Conservation (phyloP, 2,888 invertebrate species). For the Meta bourneti region DNA sequence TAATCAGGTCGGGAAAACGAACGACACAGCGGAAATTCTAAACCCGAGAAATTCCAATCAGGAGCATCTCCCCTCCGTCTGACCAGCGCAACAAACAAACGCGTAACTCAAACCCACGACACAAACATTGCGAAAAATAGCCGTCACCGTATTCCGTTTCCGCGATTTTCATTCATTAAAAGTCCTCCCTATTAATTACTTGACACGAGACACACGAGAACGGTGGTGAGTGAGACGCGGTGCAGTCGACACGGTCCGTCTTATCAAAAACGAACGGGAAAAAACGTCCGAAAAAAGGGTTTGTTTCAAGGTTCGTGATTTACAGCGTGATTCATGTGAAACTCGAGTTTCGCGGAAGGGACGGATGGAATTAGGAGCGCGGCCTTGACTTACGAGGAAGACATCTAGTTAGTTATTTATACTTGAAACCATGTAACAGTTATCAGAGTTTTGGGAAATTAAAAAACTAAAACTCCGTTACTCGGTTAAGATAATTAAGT, state of each 20-base stretch:
- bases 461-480: background rate
- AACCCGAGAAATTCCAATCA: slow-evolving; percentile 2
- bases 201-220: background rate
- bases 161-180: slow-evolving; percentile 35
- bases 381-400: background rate
- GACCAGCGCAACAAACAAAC: slow-evolving; percentile 5
- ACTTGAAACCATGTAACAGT: background rate
- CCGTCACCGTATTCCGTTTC: slow-evolving; percentile 20
- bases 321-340: slow-evolving; percentile 45
- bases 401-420: background rate
- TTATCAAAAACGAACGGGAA: slow-evolving; percentile 10
- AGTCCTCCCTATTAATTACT: slow-evolving; percentile 18
- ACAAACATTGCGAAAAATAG: background rate
- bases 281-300: slow-evolving; percentile 11
- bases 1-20: slow-evolving; percentile 6
- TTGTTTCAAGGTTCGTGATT: slow-evolving; percentile 54
- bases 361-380: background rate
- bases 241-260: background rate
- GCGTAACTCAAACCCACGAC: slow-evolving; percentile 4
- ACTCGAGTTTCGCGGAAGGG: slow-evolving; percentile 12
- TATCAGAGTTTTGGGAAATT: background rate
- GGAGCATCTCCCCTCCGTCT: background rate
- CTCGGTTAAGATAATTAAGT: background rate
- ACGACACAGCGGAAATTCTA: slow-evolving; percentile 26
- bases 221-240: background rate